These are phyloP conservation scores for Vanacampus margaritifer DNA, from an alignment of 2,113 vertebrate species.

Conservation along the genomic window DNA sequence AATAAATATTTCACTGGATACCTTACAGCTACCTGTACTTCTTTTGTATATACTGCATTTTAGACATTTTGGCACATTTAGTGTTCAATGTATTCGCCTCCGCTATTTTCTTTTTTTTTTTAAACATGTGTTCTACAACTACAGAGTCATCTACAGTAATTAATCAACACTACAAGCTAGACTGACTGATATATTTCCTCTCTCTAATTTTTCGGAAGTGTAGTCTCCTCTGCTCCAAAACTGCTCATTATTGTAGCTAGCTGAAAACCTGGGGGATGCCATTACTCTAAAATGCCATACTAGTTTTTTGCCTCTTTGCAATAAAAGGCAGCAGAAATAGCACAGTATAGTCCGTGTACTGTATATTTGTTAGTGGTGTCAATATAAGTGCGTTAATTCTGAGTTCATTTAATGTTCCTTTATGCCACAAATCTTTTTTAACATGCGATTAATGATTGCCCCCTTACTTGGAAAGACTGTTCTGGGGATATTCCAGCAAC, in stretches of 20 bases:
- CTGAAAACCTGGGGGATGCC: constrained; percentile 14
- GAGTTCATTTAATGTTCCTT: too few species aligned
- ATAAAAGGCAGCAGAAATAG: neutral
- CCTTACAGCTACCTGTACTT: constrained; percentile 28
- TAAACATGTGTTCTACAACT: neutral
- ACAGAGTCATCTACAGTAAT: neutral
- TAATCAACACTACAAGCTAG: neutral
- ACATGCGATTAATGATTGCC: too few species aligned
- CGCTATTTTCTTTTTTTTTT: neutral
- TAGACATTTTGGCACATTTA: neutral
- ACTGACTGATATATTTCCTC: neutral
- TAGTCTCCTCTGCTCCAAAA: constrained; percentile 11
- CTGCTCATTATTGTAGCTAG: constrained; percentile 22
- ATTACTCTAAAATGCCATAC: constrained; percentile 10
- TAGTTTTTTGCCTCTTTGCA: constrained; percentile 1
- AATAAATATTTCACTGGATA: constrained; percentile 29
- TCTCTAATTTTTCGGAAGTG: neutral
- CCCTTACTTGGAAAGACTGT: too few species aligned
- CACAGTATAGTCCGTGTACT: too few species aligned
- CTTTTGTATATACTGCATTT: neutral
- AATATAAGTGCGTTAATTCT: too few species aligned
- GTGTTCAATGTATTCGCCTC: neutral
- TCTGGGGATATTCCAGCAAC: too few species aligned
- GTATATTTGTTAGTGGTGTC: too few species aligned
- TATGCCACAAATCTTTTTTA: too few species aligned